Conservation (phyloP, 2,113 vertebrate species). For the Bubo blakistoni region DNA sequence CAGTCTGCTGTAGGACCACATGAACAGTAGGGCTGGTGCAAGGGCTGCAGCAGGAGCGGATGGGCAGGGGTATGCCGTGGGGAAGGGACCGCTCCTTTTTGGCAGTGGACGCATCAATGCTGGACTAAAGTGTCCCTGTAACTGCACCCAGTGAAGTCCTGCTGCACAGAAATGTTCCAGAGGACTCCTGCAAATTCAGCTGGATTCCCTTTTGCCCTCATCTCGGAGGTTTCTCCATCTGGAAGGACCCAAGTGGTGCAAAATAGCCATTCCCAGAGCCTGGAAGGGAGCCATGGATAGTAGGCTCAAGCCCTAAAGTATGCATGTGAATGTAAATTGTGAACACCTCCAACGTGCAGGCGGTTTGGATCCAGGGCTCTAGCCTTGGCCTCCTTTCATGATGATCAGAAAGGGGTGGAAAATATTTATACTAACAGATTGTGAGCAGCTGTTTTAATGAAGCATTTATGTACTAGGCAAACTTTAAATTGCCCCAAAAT, state of each 20-base stretch:
- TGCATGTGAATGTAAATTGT: not conserved
- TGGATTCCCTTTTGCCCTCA: not conserved
- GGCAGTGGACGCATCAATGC: accelerated
- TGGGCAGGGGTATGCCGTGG: not conserved
- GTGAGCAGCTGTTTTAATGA: conserved; percentile 63
- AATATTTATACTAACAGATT: conserved; percentile 51
- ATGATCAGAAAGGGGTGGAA: conserved; percentile 30
- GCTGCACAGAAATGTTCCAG: not conserved
- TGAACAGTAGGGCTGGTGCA: not conserved
- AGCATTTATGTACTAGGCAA: conserved; percentile 34
- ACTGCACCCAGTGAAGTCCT: not conserved
- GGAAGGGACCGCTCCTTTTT: not conserved
- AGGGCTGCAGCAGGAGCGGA: not conserved
- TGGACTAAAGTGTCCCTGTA: not conserved
- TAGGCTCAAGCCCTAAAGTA: not conserved
- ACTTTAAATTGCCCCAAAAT: conserved; percentile 44
- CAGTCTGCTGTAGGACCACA: not conserved
- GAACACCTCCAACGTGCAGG: not conserved
- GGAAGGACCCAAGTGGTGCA: not conserved
- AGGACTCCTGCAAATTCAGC: not conserved
- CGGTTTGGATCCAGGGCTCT: not conserved
- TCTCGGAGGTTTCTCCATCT: not conserved
- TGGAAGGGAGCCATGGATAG: not conserved
- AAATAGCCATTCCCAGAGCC: not conserved
- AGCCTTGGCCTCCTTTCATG: not conserved